Evolutionary conservation across 23 tunicate species (phyloP), one percentile per base, ranked within the genome.

Genomic region (Pegea sp.): DNA sequence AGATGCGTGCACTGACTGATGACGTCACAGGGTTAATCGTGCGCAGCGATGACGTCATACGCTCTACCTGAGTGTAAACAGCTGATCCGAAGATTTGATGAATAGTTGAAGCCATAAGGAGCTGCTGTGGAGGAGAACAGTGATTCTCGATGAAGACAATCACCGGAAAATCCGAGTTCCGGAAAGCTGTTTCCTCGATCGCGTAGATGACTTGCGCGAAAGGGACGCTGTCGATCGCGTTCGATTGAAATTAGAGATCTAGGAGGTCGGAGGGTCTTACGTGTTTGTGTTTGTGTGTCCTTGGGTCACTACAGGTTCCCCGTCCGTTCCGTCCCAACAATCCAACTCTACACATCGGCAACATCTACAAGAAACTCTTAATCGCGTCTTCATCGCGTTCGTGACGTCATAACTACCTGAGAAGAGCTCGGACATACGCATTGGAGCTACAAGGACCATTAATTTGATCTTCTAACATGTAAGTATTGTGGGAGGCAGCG

Each of bases 391-490:
- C n/a, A n/a, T n/a, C n/a, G n/a, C n/a, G n/a, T n/a, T n/a, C n/a
- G n/a, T n/a, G n/a, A n/a, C n/a, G 11, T 38, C 13, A 38, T 8
- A 46, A 32, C 18, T 19, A 84, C 95, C 95, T 67, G 11, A 74
- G 56, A 22, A 91, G 64, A 13, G 93, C 99, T 28, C 93, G 48
- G 28, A 72, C 71, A 52, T 79, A 91, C 30, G 93, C 91, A 61
- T 71, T 63, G 55, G 64, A 72, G 53, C 64, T 71, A 44, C 81
- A 74, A 19, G 93, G 93, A 8, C 99, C 99, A 46, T 49, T 28
- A 16, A 78, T 60, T 59, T 91, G 99, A 56, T 91, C 99, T 67
- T 91, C 93, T 81, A 91, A 78, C 48, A 91, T 68, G 75, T 91
- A 91, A 46, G 99, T 91, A 54, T 91, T 91, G 48, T 91, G 99